Evolutionary conservation across 2,113 vertebrate genomes (phyloP).

Genomic region (Lichenostomus cassidix): DNA sequence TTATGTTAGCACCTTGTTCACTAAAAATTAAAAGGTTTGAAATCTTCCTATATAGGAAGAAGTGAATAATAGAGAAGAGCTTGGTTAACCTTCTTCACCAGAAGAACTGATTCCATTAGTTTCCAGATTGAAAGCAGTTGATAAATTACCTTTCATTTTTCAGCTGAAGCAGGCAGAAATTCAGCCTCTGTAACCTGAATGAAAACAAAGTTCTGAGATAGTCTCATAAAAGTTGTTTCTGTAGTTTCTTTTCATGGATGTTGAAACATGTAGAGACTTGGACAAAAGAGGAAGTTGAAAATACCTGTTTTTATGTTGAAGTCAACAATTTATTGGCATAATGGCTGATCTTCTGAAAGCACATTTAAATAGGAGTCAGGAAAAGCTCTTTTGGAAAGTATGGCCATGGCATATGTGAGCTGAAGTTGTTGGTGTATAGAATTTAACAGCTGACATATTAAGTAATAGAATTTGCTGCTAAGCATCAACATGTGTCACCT

Average conservation of each 20-base stretch:
- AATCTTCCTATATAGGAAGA: not conserved
- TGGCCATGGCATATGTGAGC: not conserved
- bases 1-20: not conserved
- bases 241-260: not conserved
- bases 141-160: slow-evolving; percentile 34
- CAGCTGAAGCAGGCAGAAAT: slow-evolving; percentile 33
- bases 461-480: not conserved
- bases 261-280: not conserved
- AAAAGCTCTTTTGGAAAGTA: not conserved
- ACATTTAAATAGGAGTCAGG: not conserved
- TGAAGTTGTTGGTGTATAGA: not conserved
- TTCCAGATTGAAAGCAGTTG: not conserved
- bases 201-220: slow-evolving; percentile 12
- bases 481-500: not conserved
- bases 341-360: not conserved
- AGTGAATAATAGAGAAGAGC: not conserved
- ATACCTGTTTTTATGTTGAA: not conserved
- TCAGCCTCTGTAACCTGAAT: not conserved
- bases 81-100: not conserved
- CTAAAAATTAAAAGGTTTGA: not conserved
- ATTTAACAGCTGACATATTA: not conserved
- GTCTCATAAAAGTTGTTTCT: not conserved
- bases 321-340: not conserved
- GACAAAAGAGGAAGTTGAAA: not conserved
- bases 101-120: not conserved